A percentile compares a stretch with the other conserved stretches of the same genome.
phyloP scores from a whole-genome alignment of 2,113 vertebrate species.

The Conger conger region DNA sequence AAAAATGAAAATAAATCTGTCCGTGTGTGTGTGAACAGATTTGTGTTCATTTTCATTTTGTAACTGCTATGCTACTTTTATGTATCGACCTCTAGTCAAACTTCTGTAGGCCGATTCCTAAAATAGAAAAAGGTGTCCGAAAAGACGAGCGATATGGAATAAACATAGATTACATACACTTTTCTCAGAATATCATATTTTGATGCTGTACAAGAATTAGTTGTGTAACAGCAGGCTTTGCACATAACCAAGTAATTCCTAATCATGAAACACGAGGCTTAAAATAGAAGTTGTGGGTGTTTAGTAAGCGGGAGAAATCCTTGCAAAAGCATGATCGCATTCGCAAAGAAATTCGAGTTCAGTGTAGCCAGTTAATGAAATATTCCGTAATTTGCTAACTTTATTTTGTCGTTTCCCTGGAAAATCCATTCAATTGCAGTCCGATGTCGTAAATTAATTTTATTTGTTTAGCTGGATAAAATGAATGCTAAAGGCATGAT shows the following conservation, averaged over 20 bases:
- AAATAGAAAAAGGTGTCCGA: neutral
- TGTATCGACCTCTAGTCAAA: neutral
- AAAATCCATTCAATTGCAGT: neutral
- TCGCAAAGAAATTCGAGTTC: neutral
- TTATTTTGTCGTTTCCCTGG: neutral
- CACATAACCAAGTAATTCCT: neutral
- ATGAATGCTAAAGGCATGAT: neutral
- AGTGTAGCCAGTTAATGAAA: neutral
- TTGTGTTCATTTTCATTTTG: too few relatives aligned
- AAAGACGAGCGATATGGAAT: neutral
- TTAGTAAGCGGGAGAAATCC: conserved; percentile 15
- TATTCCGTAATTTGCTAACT: neutral
- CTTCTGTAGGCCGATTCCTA: neutral
- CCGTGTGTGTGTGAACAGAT: too few relatives aligned
- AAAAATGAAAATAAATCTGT: too few relatives aligned
- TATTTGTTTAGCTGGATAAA: neutral
- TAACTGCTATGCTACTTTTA: neutral
- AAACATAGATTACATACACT: neutral
- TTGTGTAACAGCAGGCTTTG: neutral
- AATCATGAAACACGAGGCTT: conserved; percentile 22
- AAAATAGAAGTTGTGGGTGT: conserved; percentile 8
- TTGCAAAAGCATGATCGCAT: neutral
- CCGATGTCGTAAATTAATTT: neutral
- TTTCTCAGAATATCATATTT: neutral
- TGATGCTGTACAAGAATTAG: neutral